Evolutionary conservation across 2,888 invertebrate species (phyloP).

Genomic region (Limulus polyphemus): DNA sequence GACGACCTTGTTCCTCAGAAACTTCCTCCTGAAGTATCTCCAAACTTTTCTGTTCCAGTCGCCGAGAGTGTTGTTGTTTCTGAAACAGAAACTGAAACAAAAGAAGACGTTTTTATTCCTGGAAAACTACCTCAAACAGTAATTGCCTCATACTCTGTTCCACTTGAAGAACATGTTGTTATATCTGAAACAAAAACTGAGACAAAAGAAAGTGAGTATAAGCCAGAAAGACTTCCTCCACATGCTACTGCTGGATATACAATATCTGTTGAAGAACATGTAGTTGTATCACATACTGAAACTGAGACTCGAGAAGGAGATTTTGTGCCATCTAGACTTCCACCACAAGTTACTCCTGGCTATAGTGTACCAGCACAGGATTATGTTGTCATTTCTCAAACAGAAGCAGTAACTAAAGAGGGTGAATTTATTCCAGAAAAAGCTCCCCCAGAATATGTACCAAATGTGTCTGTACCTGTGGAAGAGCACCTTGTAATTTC

Average conservation of each 20-base stretch:
- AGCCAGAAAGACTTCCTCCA: constrained; percentile 9
- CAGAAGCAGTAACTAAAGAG: constrained; percentile 21
- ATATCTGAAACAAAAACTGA: constrained; percentile 15
- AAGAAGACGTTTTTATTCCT: constrained; percentile 9
- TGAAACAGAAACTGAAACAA: constrained; percentile 11
- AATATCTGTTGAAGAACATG: constrained; percentile 15
- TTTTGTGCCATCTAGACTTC: constrained; percentile 8
- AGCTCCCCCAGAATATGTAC: constrained; percentile 11
- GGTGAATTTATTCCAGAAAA: constrained; percentile 12
- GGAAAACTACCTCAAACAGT: constrained; percentile 8
- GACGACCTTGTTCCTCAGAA: constrained; percentile 12
- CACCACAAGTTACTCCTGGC: constrained; percentile 8
- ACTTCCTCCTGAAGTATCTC: constrained; percentile 13
- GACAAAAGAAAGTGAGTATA: constrained; percentile 16
- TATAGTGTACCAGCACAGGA: constrained; percentile 15
- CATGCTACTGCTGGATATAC: constrained; percentile 10
- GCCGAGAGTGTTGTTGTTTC: constrained; percentile 16
- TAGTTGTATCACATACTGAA: constrained; percentile 14
- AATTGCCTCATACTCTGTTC: constrained; percentile 12
- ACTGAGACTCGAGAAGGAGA: constrained; percentile 17
- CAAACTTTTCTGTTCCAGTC: constrained; percentile 11
- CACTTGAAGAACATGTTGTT: constrained; percentile 20
- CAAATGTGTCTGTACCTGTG: constrained; percentile 8
- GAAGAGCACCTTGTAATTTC: constrained; percentile 14
- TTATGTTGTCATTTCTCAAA: constrained; percentile 8